A percentile compares a stretch with the other conserved stretches of the same genome.
Conservation (phyloP, 2,797 vertebrate species). For the Eospalax fontanierii region DNA sequence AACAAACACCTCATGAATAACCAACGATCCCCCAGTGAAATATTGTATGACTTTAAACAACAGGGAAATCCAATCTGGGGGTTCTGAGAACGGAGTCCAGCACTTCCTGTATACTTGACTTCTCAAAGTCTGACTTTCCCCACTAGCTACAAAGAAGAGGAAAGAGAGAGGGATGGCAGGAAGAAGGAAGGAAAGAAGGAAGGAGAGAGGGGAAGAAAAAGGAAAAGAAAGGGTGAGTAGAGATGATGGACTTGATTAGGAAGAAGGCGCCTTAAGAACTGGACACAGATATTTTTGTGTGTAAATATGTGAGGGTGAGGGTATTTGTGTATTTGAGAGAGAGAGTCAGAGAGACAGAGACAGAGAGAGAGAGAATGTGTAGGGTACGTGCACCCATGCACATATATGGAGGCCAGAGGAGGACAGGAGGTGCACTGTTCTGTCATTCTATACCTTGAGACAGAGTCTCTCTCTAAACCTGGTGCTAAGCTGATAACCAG, state of each 20-base stretch:
- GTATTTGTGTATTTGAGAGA: no score
- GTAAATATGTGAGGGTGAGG: neutral
- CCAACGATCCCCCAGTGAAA: neutral
- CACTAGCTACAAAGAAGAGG: neutral
- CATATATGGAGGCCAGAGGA: neutral
- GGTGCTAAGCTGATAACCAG: neutral
- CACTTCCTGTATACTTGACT: neutral
- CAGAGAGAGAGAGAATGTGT: no score
- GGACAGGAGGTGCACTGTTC: neutral
- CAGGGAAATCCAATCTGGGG: neutral
- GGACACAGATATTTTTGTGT: neutral
- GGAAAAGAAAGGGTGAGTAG: neutral
- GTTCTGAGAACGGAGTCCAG: neutral
- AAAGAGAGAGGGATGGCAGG: neutral
- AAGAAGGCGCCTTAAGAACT: neutral
- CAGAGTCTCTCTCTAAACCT: neutral
- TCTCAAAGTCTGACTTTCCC: neutral
- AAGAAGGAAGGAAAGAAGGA: no score
- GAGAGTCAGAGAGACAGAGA: no score
- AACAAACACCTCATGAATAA: slow-evolving; percentile 6
- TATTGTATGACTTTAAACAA: neutral
- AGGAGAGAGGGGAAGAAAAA: neutral
- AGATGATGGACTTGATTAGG: neutral
- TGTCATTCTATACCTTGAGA: neutral
- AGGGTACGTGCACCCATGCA: neutral